A percentile compares a stretch with the other conserved stretches of the same genome.
These are phyloP conservation scores for Torymus auratus DNA, from an alignment of 2,888 invertebrate genomes.

Conservation along the genomic window DNA sequence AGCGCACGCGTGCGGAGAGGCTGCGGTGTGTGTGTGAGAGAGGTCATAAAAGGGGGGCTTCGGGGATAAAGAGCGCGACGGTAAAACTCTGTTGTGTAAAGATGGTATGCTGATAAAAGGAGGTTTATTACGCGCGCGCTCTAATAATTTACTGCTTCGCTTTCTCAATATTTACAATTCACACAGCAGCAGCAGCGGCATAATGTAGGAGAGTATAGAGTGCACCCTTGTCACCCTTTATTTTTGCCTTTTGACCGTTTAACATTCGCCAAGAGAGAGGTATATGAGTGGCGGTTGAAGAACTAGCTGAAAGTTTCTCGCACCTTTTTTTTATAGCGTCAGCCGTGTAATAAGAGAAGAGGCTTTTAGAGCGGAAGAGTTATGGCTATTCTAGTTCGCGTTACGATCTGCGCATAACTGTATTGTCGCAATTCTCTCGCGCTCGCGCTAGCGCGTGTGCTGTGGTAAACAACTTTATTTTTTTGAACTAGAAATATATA, in stretches of 20 bases:
- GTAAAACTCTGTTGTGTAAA: conserved; percentile 51
- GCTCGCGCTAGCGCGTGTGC: no score
- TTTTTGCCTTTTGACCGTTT: conserved; percentile 19
- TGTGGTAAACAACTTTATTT: no score
- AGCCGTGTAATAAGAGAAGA: no score
- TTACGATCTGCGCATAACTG: no score
- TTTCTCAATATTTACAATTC: conserved; percentile 55
- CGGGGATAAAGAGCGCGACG: conserved; percentile 35
- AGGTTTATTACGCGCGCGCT: conserved; percentile 54
- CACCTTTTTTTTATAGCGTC: background rate
- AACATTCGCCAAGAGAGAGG: background rate
- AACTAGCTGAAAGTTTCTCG: conserved; percentile 1
- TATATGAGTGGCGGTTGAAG: no score
- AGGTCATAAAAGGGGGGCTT: conserved; percentile 54
- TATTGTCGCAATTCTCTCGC: background rate
- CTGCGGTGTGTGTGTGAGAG: background rate
- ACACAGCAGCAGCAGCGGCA: background rate
- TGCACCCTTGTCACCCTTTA: conserved; percentile 2
- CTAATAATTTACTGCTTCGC: conserved; percentile 52
- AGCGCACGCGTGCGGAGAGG: conserved; percentile 39
- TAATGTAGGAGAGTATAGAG: no score
- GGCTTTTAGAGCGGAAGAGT: background rate
- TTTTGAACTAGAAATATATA: no score
- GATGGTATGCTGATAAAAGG: conserved; percentile 53
- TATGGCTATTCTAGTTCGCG: background rate